Conservation (phyloP, 37 sponge, comb jelly and placozoan genomes). For the Cliona cf. orientalis region DNA sequence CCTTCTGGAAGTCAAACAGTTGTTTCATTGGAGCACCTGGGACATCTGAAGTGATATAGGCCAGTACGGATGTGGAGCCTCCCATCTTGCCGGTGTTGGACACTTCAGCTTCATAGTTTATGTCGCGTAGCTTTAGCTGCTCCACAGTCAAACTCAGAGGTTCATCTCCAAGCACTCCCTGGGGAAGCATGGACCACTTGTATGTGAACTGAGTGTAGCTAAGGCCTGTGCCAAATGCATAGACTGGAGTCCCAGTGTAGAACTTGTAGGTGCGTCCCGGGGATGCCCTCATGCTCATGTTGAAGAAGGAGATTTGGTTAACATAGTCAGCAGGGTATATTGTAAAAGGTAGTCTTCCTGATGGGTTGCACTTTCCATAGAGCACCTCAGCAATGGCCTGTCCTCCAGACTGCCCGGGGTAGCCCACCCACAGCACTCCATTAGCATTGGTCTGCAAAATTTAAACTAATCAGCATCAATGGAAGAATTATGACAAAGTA, state of each 20-base stretch:
- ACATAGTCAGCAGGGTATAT: constrained; percentile 83
- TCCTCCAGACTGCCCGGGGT: constrained; percentile 88
- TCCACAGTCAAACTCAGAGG: not conserved
- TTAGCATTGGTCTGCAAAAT: constrained; percentile 52
- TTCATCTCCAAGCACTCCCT: not conserved
- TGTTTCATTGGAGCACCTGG: constrained; percentile 66
- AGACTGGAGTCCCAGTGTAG: constrained; percentile 75
- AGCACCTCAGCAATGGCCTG: constrained; percentile 80
- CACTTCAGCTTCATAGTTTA: constrained; percentile 69
- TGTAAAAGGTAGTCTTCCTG: constrained; percentile 84
- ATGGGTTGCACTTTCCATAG: constrained; percentile 72
- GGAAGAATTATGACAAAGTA: not conserved
- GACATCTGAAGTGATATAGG: constrained; percentile 59
- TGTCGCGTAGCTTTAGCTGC: not conserved
- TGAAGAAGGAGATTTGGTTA: constrained; percentile 67
- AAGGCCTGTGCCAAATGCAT: constrained; percentile 74
- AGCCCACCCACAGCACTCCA: constrained; percentile 79
- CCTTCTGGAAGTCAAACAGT: constrained; percentile 78
- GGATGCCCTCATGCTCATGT: constrained; percentile 68
- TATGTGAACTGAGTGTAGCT: constrained; percentile 74
- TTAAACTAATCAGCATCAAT: not conserved
- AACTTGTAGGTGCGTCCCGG: constrained; percentile 88
- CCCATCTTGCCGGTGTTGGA: constrained; percentile 70
- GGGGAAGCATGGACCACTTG: constrained; percentile 39
- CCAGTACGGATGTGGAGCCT: constrained; percentile 65